Percentiles rank a stretch among this genome's conserved stretches.
phyloP scores from a whole-genome alignment of 2,797 vertebrate species.

The Mormyrops boulengeri region DNA sequence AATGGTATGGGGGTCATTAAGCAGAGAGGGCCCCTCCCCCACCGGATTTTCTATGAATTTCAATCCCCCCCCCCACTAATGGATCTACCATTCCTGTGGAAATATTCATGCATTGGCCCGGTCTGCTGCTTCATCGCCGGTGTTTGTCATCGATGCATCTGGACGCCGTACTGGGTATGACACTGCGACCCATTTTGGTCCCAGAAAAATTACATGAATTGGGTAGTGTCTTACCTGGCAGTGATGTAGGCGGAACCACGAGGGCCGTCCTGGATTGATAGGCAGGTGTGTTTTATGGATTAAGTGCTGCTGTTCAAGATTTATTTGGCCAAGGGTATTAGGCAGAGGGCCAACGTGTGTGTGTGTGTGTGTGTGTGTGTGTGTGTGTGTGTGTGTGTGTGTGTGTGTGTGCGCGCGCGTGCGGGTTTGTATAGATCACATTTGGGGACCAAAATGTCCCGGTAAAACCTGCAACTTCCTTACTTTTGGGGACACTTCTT shows the following conservation, averaged over 20 bases:
- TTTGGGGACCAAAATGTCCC: no score
- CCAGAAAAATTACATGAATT: background rate
- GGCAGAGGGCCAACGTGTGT: background rate
- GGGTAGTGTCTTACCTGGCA: background rate
- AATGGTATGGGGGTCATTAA: background rate
- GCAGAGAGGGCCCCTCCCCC: background rate
- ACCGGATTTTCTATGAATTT: background rate
- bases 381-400: background rate
- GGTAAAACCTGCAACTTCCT: no score
- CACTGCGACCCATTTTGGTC: background rate
- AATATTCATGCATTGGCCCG: background rate
- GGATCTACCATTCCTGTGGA: background rate
- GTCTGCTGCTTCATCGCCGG: background rate
- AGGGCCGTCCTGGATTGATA: background rate
- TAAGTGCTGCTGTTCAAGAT: background rate
- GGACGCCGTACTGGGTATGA: background rate
- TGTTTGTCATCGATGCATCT: background rate
- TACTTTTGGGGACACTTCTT: no score
- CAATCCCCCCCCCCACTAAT: background rate
- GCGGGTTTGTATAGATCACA: no score
- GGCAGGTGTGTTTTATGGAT: background rate
- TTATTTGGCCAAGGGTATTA: background rate
- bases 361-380: background rate
- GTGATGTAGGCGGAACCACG: background rate
- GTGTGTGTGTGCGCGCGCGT: background rate